These are phyloP conservation scores for Xanthostigma xanthostigma DNA, from an alignment of 2,888 invertebrate species.

Conservation along the genomic window DNA sequence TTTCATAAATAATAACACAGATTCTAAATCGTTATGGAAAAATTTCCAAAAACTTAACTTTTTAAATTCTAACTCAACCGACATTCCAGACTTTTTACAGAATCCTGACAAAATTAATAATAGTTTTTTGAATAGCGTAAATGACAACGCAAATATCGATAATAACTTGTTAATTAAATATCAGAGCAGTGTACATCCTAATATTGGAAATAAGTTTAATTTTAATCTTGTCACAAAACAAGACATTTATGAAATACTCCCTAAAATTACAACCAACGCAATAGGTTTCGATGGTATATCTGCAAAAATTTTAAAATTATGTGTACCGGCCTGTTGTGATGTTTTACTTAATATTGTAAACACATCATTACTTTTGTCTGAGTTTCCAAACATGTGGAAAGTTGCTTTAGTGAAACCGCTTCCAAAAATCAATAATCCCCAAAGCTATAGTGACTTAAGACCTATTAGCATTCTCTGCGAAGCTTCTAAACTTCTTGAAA, in stretches of 20 bases:
- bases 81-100: too few species aligned
- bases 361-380: background rate
- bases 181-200: background rate
- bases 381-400: background rate
- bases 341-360: background rate
- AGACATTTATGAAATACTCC: background rate
- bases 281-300: background rate
- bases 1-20: background rate
- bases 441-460: background rate
- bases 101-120: too few species aligned
- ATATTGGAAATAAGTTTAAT: background rate
- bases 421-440: background rate
- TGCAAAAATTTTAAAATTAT: too few species aligned
- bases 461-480: slow-evolving; percentile 1
- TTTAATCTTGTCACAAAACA: background rate
- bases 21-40: background rate
- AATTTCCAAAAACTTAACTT: background rate
- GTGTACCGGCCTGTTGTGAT: too few species aligned
- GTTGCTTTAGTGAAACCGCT: background rate
- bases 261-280: background rate
- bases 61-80: too few species aligned
- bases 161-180: background rate
- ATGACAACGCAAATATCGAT: too few species aligned
- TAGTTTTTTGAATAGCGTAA: too few species aligned
- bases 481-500: background rate